Base-by-base conservation (phyloP, 1,140 invertebrate species). In the Bombus ignitus region DNA sequence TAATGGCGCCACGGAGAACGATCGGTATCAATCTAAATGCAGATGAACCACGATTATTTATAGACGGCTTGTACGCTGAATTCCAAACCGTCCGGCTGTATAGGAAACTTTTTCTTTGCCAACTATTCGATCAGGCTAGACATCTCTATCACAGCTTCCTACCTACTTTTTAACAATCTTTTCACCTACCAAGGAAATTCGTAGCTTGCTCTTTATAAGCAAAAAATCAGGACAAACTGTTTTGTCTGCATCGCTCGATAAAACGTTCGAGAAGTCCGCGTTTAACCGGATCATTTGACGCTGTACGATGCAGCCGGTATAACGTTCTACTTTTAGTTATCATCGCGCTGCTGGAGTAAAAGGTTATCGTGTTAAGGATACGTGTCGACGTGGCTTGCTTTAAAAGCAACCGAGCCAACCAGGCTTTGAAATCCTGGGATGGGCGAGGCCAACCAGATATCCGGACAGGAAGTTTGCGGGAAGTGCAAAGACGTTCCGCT, bases 321-420 rank as follows among this genome's bases (percentile, higher is more conserved):
- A 80, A 80, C 78, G 78, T 70, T 80, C 78, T 53, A 80, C 78
- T 80, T 80, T 80, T 80, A 79, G 77, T 79, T 68, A 77, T 77
- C 75, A 77, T 79, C 65, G 35, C 10, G 2, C 13, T 62, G 18
- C 8, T 32, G 25, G 78, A 80, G 78, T 25, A 32, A 80, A 80
- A 80, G 78, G 78, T 80, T 80, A 80, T 80, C 78, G 78, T 80
- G 78, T 80, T 80, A 80, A 80, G 78, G 65, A 53, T 80, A 62
- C 75, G 22, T 66, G 65, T 42, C 37, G 75, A 32, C 57, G 75
- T 59, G 57, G 75, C 28, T 39, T 35, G 59, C 25, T 80, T 47
- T 70, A 70, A 80, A 80, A 44, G 42, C 77, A 22, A 59, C 3
- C 74, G 4, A 35, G 1, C 18, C 57, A 13, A 25, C 39, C 42